Percentiles rank a stretch among this genome's conserved stretches.
Conservation (phyloP, 2,797 vertebrate genomes). For the Linurgus olivaceus region DNA sequence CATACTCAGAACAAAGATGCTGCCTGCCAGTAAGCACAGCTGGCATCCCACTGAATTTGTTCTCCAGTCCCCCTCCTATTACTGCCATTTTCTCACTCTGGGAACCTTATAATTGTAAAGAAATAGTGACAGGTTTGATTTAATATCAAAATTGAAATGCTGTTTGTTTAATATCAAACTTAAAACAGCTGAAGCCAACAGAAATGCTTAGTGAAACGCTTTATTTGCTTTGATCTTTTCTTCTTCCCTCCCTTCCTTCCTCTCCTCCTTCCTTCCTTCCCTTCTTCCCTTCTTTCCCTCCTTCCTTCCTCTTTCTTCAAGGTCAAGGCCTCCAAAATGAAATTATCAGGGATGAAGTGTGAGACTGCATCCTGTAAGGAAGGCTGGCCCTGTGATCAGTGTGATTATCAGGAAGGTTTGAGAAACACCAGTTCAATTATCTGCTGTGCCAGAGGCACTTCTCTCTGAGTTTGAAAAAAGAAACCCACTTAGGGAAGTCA, state of each 20-base stretch:
- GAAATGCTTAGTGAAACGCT: background rate
- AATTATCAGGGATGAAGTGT: background rate
- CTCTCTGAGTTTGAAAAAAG: background rate
- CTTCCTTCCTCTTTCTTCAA: background rate
- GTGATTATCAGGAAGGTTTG: background rate
- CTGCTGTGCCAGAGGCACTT: background rate
- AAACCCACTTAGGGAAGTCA: background rate
- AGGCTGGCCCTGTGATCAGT: background rate
- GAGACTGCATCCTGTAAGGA: background rate
- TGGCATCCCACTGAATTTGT: background rate
- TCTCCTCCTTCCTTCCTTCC: background rate
- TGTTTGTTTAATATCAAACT: background rate
- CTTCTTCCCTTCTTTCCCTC: background rate
- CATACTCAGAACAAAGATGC: background rate
- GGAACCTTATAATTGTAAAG: background rate
- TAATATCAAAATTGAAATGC: background rate
- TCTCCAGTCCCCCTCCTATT: background rate
- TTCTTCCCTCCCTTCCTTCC: background rate
- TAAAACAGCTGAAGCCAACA: background rate
- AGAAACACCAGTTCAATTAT: background rate
- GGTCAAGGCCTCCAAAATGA: background rate
- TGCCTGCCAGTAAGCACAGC: background rate
- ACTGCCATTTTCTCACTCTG: background rate
- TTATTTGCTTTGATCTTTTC: background rate
- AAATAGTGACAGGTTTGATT: background rate